phyloP scores from a whole-genome alignment of 1,140 invertebrate species.

The Trichomalopsis sarcophagae region DNA sequence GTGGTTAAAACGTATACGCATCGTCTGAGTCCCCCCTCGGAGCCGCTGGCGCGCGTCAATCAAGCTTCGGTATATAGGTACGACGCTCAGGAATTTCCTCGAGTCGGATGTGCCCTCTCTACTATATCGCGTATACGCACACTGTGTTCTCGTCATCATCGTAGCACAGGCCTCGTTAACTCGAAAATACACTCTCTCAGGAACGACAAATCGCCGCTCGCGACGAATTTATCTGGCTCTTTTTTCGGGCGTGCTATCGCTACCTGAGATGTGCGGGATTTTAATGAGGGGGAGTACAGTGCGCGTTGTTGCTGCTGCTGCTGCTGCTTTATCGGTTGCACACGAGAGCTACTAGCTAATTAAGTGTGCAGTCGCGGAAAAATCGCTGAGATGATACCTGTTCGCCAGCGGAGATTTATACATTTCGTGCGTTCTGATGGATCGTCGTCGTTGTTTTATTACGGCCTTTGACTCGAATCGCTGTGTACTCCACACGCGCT shows the following conservation, averaged over 20 bases:
- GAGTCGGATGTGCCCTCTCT: neutral
- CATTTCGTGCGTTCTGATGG: neutral
- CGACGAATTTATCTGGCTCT: neutral
- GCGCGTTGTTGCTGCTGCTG: too few relatives aligned
- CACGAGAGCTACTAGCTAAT: neutral
- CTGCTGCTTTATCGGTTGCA: neutral
- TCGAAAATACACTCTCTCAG: conserved; percentile 24
- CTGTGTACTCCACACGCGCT: neutral
- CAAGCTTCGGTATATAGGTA: neutral
- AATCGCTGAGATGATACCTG: neutral
- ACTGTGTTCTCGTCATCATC: neutral
- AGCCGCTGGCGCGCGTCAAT: conserved; percentile 1
- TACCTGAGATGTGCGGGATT: conserved; percentile 29
- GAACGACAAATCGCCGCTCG: neutral
- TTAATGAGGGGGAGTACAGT: conserved; percentile 23
- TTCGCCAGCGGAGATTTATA: neutral
- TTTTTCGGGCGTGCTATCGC: neutral
- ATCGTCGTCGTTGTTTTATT: neutral
- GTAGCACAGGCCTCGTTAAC: conserved; percentile 22
- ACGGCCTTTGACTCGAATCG: neutral
- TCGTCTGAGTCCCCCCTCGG: neutral
- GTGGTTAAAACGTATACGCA: conserved; percentile 15
- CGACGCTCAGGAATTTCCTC: neutral
- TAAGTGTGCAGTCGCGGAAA: conserved; percentile 27
- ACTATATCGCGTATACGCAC: too few relatives aligned